Conservation (phyloP, 2,797 vertebrate species). For the Bradypodion ventrale region DNA sequence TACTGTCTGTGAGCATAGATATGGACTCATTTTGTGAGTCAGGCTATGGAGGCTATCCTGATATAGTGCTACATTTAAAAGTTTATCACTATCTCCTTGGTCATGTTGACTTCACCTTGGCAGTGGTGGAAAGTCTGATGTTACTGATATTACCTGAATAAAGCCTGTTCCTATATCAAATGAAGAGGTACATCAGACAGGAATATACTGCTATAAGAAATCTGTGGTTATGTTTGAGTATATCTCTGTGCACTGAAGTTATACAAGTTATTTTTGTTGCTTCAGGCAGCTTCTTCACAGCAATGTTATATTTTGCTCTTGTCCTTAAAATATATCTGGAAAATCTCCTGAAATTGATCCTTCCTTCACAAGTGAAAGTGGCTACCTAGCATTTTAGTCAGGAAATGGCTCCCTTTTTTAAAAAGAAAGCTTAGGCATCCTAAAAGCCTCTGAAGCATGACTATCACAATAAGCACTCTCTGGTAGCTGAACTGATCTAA, state of each 20-base stretch:
- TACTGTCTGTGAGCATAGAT: not conserved
- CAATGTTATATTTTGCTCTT: conserved; percentile 1
- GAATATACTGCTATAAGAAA: conserved; percentile 12
- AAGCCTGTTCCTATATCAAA: conserved; percentile 10
- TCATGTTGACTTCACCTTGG: not conserved
- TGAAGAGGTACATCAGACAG: conserved; percentile 8
- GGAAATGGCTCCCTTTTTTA: conserved; percentile 8
- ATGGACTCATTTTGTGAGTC: not conserved
- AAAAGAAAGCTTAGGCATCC: not conserved
- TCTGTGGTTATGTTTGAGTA: not conserved
- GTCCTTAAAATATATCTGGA: not conserved
- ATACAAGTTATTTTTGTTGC: conserved; percentile 19
- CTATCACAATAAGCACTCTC: conserved; percentile 20
- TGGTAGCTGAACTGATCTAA: not conserved
- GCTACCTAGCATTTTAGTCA: conserved; percentile 3
- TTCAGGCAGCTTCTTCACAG: conserved; percentile 25
- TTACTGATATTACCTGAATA: conserved; percentile 14
- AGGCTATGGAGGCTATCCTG: not conserved
- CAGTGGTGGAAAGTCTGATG: conserved; percentile 2
- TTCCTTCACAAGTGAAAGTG: conserved; percentile 9
- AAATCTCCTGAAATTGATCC: conserved; percentile 5
- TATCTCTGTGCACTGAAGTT: conserved; percentile 7
- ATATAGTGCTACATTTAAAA: not conserved
- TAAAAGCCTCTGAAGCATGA: conserved; percentile 28
- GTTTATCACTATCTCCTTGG: not conserved